Evolutionary conservation across 2,797 vertebrate genomes (phyloP).

Genomic region (Myotis findleyi): DNA sequence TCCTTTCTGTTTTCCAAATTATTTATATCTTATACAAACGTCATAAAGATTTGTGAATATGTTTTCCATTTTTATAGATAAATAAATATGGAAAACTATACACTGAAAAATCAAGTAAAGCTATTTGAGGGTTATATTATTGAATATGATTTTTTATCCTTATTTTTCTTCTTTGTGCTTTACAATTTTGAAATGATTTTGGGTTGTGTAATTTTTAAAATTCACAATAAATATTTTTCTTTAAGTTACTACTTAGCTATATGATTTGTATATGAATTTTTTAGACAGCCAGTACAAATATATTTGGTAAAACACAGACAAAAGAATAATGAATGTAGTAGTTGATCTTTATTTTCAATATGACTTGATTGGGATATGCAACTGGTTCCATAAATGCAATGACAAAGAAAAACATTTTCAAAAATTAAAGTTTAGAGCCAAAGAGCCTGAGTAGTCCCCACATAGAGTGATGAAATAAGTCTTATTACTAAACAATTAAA

Average conservation of each 20-base stretch:
- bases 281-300: not conserved
- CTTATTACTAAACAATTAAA: constrained; percentile 32
- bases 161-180: constrained; percentile 43
- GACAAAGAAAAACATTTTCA: constrained; percentile 1
- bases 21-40: constrained; percentile 1
- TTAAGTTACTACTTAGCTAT: constrained; percentile 26
- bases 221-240: constrained; percentile 5
- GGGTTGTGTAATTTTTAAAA: not conserved
- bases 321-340: not conserved
- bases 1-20: constrained; percentile 31
- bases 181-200: constrained; percentile 8
- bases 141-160: constrained; percentile 24
- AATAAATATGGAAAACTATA: not conserved
- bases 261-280: not conserved
- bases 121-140: not conserved
- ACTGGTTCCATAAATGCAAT: not conserved
- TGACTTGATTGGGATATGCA: not conserved
- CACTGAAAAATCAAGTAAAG: constrained; percentile 26
- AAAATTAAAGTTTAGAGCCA: not conserved
- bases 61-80: not conserved
- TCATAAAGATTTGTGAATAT: constrained; percentile 1
- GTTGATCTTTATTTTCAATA: not conserved
- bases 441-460: not conserved
- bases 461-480: not conserved
- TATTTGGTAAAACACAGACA: constrained; percentile 10